Conservation (phyloP, 2,888 invertebrate genomes). For the Zele albiditarsus region DNA sequence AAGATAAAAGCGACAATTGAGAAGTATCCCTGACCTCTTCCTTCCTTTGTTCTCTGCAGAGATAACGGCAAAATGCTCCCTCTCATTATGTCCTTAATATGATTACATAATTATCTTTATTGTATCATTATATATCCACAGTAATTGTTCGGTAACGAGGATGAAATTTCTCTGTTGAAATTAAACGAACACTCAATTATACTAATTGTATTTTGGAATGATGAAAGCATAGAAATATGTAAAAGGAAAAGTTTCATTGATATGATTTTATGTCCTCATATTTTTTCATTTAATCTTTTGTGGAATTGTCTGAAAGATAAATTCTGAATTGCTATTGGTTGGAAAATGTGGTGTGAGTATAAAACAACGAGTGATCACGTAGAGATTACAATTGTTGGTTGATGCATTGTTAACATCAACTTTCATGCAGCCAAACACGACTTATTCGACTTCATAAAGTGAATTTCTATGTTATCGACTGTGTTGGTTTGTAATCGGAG, state of each 20-base stretch:
- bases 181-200: background rate
- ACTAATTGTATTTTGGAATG: background rate
- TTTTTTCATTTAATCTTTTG: too few relatives aligned
- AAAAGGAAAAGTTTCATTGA: too few relatives aligned
- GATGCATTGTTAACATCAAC: background rate
- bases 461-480: background rate
- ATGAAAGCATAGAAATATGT: background rate
- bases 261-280: too few relatives aligned
- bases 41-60: background rate
- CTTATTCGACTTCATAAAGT: background rate
- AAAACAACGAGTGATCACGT: background rate
- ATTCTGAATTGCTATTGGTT: background rate
- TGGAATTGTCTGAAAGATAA: background rate
- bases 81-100: background rate
- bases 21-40: conserved; percentile 4
- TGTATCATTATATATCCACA: background rate
- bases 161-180: background rate
- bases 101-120: background rate
- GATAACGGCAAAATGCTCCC: background rate
- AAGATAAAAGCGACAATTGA: background rate
- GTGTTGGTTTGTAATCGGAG: background rate
- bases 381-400: background rate
- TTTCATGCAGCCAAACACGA: background rate
- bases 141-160: background rate
- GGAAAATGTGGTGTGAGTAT: background rate